Percentiles rank a stretch among this genome's conserved stretches.
These are phyloP conservation scores for Drosophila tristis DNA, from an alignment of 1,140 invertebrate genomes.

Conservation along the genomic window DNA sequence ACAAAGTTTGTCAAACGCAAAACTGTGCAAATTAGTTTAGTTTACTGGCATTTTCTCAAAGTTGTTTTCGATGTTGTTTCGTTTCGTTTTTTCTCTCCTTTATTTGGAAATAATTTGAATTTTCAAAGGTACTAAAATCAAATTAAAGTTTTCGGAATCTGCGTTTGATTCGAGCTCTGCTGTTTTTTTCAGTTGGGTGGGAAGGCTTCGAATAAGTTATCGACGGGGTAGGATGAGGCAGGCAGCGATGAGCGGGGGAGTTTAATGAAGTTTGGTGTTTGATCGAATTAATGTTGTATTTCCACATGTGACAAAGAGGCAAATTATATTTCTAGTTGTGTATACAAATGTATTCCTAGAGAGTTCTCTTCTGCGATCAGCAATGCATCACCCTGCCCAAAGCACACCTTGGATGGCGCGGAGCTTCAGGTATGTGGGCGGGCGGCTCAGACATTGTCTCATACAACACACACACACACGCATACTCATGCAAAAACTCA, in stretches of 20 bases:
- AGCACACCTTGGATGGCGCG: no score
- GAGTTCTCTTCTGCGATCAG: no score
- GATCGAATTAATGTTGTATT: conserved; percentile 73
- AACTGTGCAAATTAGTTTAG: conserved; percentile 79
- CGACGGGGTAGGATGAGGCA: not conserved
- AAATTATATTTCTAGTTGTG: no score
- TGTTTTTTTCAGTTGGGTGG: conserved; percentile 42
- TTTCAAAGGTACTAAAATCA: conserved; percentile 39
- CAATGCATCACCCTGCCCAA: no score
- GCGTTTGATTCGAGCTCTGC: conserved; percentile 1
- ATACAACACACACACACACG: conserved; percentile 25
- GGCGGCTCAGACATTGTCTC: conserved; percentile 27
- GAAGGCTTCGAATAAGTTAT: conserved; percentile 69
- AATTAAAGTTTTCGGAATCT: conserved; percentile 24
- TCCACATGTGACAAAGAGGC: conserved; percentile 43
- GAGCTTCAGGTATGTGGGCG: conserved; percentile 54
- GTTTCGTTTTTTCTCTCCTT: no score
- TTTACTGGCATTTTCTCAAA: conserved; percentile 39
- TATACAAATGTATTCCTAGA: not conserved
- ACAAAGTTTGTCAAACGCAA: conserved; percentile 67
- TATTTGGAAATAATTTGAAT: conserved; percentile 63
- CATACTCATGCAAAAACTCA: conserved; percentile 34
- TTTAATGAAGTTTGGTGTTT: conserved; percentile 23
- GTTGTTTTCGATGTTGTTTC: conserved; percentile 2
- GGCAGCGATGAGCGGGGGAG: not conserved